Evolutionary conservation across 2,888 invertebrate genomes (phyloP).

Genomic region (Limnephilus auricula): DNA sequence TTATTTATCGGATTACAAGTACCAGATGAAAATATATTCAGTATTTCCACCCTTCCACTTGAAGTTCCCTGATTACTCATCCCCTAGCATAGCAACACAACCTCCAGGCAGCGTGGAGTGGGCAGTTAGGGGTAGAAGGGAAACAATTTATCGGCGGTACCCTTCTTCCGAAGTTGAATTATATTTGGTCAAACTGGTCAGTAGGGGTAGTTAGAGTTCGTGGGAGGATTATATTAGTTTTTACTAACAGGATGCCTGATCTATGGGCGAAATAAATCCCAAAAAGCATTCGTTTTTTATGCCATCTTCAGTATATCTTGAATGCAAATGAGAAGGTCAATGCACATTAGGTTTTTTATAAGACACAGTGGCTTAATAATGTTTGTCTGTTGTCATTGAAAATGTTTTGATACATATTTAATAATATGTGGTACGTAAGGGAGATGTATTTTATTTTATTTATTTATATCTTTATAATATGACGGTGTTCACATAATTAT

Average conservation of each 20-base stretch:
- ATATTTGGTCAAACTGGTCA: conserved; percentile 63
- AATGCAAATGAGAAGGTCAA: conserved; percentile 59
- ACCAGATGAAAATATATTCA: conserved; percentile 5
- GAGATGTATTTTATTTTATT: too few species aligned
- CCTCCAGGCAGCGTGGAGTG: background rate
- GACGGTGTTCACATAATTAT: too few species aligned
- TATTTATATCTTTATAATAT: too few species aligned
- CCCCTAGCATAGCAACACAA: conserved; percentile 2
- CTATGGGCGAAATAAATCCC: conserved; percentile 61
- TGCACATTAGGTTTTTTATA: background rate
- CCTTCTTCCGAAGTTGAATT: conserved; percentile 66
- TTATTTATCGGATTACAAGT: conserved; percentile 1
- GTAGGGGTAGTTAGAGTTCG: conserved; percentile 47
- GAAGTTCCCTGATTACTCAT: conserved; percentile 31
- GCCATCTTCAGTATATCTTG: conserved; percentile 59
- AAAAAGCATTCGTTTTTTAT: conserved; percentile 62
- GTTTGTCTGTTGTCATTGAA: background rate
- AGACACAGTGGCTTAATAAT: background rate
- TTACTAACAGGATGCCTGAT: conserved; percentile 58
- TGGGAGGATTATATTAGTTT: conserved; percentile 64
- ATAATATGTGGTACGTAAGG: too few species aligned
- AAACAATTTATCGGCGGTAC: conserved; percentile 65
- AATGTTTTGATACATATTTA: too few species aligned
- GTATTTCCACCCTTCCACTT: conserved; percentile 19
- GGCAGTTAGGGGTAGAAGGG: conserved; percentile 52